Evolutionary conservation across 2,888 invertebrate species (phyloP).

Genomic region (Phasia obesa): DNA sequence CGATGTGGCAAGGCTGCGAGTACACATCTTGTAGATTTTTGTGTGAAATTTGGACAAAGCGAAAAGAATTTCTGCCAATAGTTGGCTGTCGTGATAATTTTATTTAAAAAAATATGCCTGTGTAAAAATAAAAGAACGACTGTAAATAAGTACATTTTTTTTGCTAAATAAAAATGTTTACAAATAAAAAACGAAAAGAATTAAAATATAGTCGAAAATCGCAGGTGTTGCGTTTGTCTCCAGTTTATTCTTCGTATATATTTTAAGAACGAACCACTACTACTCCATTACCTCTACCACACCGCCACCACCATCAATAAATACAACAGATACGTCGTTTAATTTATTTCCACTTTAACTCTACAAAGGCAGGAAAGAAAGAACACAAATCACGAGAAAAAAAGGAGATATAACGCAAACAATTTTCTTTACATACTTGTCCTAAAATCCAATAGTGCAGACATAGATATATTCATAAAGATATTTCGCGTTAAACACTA

Average conservation of each 20-base stretch:
- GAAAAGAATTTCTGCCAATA: slow-evolving; percentile 43
- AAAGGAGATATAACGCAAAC: slow-evolving; percentile 53
- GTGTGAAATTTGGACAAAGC: slow-evolving; percentile 65
- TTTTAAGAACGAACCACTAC: slow-evolving; percentile 61
- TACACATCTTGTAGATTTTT: slow-evolving; percentile 62
- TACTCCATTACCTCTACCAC: slow-evolving; percentile 57
- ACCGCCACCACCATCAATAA: slow-evolving; percentile 31
- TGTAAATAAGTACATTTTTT: slow-evolving; percentile 8
- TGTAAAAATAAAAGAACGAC: slow-evolving; percentile 13
- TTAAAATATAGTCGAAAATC: slow-evolving; percentile 48
- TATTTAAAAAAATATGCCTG: slow-evolving; percentile 24
- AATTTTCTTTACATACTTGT: slow-evolving; percentile 29
- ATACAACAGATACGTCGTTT: slow-evolving; percentile 59
- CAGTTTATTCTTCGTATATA: slow-evolving; percentile 48
- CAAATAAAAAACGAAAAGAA: slow-evolving; percentile 43
- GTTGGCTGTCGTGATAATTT: slow-evolving; percentile 45
- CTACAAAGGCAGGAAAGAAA: slow-evolving; percentile 64
- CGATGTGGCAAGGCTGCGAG: background rate
- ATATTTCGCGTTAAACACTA: slow-evolving; percentile 16
- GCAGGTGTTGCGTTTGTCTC: slow-evolving; percentile 61
- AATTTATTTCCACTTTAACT: slow-evolving; percentile 56
- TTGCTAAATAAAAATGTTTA: slow-evolving; percentile 59
- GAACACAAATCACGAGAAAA: slow-evolving; percentile 58
- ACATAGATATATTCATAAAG: slow-evolving; percentile 21
- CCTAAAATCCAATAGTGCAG: slow-evolving; percentile 42